phyloP scores from a whole-genome alignment of 2,888 invertebrate species.

The Leucophenga maculata region DNA sequence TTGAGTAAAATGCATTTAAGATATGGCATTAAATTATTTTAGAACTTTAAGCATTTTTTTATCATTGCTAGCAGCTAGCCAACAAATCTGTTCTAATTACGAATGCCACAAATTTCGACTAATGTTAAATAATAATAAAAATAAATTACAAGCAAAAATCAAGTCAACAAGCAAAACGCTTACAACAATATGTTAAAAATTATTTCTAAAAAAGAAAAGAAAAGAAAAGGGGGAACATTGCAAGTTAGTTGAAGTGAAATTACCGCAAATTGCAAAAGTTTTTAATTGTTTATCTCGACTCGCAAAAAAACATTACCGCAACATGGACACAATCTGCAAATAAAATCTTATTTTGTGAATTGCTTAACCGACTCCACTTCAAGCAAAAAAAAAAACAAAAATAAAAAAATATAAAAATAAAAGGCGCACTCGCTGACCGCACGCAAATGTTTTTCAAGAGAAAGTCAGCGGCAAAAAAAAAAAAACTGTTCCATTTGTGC shows the following conservation, averaged over 20 bases:
- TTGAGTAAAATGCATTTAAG: background rate
- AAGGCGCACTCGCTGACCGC: background rate
- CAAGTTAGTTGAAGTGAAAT: constrained; percentile 53
- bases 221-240: background rate
- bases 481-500: constrained; percentile 48
- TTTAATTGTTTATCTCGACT: constrained; percentile 64
- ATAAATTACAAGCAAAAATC: too few species aligned
- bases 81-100: background rate
- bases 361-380: constrained; percentile 1
- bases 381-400: background rate
- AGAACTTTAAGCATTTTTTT: too few species aligned
- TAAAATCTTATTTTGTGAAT: constrained; percentile 20
- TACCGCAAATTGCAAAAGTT: constrained; percentile 65
- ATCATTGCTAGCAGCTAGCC: background rate
- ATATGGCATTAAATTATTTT: too few species aligned
- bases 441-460: background rate
- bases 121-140: too few species aligned
- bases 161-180: too few species aligned
- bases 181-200: background rate
- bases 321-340: constrained; percentile 47
- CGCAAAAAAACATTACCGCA: constrained; percentile 58
- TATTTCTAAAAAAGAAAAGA: background rate
- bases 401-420: too few species aligned
- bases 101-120: too few species aligned
- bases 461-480: background rate